These are phyloP conservation scores for Syritta pipiens DNA, from an alignment of 2,888 invertebrate genomes.

Conservation along the genomic window DNA sequence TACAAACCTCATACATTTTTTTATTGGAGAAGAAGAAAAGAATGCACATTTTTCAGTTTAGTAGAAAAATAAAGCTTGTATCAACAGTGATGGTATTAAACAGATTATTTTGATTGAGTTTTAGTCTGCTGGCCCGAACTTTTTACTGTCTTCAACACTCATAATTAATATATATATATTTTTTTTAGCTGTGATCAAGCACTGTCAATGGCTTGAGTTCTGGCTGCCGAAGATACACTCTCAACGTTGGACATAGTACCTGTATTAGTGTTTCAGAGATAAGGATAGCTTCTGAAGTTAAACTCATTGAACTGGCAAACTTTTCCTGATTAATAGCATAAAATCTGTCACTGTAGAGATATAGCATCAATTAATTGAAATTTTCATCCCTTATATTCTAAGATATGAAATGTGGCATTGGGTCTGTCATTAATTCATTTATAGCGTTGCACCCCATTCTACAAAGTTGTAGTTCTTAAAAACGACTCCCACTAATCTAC, in stretches of 20 bases:
- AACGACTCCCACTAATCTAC: conserved; percentile 64
- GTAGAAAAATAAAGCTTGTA: conserved; percentile 11
- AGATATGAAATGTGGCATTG: conserved; percentile 57
- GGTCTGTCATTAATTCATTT: conserved; percentile 69
- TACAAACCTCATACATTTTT: conserved; percentile 33
- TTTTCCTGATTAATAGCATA: conserved; percentile 69
- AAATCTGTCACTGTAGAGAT: conserved; percentile 71
- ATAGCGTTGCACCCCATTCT: conserved; percentile 59
- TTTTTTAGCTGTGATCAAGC: no score
- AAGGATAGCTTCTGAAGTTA: conserved; percentile 46
- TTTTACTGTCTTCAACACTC: conserved; percentile 2
- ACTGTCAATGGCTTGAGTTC: no score
- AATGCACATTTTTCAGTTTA: conserved; percentile 26
- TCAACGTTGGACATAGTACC: no score
- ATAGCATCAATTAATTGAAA: conserved; percentile 72
- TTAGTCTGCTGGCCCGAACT: no score
- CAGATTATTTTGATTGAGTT: conserved; percentile 49
- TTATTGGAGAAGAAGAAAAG: conserved; percentile 26
- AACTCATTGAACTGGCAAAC: conserved; percentile 59
- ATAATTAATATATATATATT: no score
- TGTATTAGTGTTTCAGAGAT: conserved; percentile 26
- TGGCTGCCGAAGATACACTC: no score
- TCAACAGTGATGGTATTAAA: conserved; percentile 13
- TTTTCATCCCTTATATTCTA: conserved; percentile 64
- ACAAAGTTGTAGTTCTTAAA: conserved; percentile 52